Conservation (phyloP, 2,888 invertebrate species). For the Cepaea hortensis region DNA sequence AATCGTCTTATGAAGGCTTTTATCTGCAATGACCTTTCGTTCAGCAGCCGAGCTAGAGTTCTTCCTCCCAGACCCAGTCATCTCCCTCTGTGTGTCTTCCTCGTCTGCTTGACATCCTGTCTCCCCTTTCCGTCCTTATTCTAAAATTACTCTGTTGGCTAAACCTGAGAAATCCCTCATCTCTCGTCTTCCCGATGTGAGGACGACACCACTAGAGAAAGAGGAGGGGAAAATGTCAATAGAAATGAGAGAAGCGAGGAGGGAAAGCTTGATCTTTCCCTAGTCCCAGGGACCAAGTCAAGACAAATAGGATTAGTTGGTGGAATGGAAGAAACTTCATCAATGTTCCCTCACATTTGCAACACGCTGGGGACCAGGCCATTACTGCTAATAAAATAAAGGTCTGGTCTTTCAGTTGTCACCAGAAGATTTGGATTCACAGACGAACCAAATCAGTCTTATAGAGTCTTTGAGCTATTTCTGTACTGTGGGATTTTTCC, state of each 20-base stretch:
- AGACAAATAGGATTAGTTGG: conserved; percentile 38
- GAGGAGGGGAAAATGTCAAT: background rate
- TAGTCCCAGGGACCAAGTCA: background rate
- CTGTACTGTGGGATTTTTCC: too few species aligned
- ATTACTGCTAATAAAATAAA: conserved; percentile 45
- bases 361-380: conserved; percentile 33
- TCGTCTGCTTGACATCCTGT: background rate
- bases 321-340: conserved; percentile 19
- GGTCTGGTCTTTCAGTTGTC: conserved; percentile 26
- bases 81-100: too few species aligned
- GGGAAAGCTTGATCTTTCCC: background rate
- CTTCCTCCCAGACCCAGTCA: too few species aligned
- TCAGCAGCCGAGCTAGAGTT: background rate
- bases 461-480: background rate
- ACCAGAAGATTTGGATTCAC: conserved; percentile 14
- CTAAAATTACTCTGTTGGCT: background rate
- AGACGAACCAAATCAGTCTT: background rate
- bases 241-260: conserved; percentile 13
- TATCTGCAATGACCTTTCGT: background rate
- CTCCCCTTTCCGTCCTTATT: background rate
- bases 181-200: background rate
- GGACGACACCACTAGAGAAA: background rate
- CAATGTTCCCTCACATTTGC: conserved; percentile 38
- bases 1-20: background rate
- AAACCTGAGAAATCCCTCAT: background rate